Evolutionary conservation across 2,888 invertebrate species (phyloP).

Genomic region (Lagria hirta): DNA sequence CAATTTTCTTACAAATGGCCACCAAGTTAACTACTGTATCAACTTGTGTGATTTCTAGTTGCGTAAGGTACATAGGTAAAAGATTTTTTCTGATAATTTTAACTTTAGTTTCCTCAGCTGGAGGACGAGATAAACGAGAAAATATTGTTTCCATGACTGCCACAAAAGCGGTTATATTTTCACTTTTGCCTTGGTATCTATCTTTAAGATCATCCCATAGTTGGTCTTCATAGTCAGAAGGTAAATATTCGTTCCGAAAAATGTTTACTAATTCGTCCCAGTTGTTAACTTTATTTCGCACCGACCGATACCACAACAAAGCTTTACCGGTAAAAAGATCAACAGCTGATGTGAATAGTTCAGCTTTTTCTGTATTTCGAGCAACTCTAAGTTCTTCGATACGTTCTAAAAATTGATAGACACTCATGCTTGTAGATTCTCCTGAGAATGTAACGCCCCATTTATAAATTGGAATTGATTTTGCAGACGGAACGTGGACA

Average conservation of each 20-base stretch:
- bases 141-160: constrained; percentile 24
- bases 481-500: too few relatives aligned
- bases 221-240: constrained; percentile 31
- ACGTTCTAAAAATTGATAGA: constrained; percentile 29
- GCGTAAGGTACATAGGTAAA: too few relatives aligned
- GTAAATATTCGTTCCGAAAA: constrained; percentile 26
- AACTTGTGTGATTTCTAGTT: too few relatives aligned
- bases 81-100: constrained; percentile 2
- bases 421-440: constrained; percentile 11
- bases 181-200: constrained; percentile 34
- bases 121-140: not conserved
- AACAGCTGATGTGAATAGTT: constrained; percentile 25
- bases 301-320: constrained; percentile 24
- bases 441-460: constrained; percentile 6
- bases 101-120: constrained; percentile 1
- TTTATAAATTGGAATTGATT: constrained; percentile 7
- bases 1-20: too few relatives aligned
- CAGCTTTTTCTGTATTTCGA: constrained; percentile 21
- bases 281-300: constrained; percentile 2
- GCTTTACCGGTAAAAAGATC: constrained; percentile 31
- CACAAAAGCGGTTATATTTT: constrained; percentile 30
- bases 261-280: constrained; percentile 22
- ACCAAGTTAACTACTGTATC: too few relatives aligned
- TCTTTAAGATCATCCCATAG: constrained; percentile 33
- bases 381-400: constrained; percentile 30